These are phyloP conservation scores for Thomomys bottae DNA, from an alignment of 2,113 vertebrate genomes.

Conservation along the genomic window DNA sequence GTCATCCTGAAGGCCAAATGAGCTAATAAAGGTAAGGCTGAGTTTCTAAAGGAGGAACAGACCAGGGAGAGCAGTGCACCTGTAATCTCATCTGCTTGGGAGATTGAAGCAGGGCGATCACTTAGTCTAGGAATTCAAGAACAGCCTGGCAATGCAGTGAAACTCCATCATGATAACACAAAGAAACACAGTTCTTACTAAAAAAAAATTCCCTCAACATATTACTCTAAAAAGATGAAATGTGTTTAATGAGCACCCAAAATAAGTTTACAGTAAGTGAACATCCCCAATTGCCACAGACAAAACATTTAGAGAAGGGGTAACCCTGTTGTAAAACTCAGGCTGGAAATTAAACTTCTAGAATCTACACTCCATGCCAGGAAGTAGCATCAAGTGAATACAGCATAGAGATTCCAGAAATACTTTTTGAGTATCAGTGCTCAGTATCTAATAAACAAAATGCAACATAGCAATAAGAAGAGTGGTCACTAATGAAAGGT, in stretches of 20 bases:
- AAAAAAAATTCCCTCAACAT: neutral
- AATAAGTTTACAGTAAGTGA: neutral
- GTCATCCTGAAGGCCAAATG: neutral
- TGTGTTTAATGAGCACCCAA: neutral
- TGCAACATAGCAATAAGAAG: neutral
- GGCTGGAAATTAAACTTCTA: neutral
- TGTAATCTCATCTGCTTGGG: neutral
- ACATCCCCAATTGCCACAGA: neutral
- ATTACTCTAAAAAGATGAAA: constrained; percentile 16
- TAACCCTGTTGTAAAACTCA: neutral
- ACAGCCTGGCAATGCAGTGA: neutral
- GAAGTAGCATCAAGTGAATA: neutral
- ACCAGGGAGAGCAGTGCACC: neutral
- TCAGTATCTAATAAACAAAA: neutral
- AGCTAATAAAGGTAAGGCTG: constrained; percentile 5
- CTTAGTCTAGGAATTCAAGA: neutral
- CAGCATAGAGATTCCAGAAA: constrained; percentile 44
- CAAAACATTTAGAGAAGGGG: neutral
- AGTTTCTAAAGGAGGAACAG: constrained; percentile 31
- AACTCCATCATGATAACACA: neutral
- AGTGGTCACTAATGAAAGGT: constrained; percentile 1
- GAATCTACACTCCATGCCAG: neutral
- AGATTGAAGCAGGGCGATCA: too few relatives aligned
- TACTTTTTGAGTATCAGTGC: neutral
- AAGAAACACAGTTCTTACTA: neutral